phyloP scores from a whole-genome alignment of 2,888 invertebrate genomes.

The Limnephilus rhombicus region DNA sequence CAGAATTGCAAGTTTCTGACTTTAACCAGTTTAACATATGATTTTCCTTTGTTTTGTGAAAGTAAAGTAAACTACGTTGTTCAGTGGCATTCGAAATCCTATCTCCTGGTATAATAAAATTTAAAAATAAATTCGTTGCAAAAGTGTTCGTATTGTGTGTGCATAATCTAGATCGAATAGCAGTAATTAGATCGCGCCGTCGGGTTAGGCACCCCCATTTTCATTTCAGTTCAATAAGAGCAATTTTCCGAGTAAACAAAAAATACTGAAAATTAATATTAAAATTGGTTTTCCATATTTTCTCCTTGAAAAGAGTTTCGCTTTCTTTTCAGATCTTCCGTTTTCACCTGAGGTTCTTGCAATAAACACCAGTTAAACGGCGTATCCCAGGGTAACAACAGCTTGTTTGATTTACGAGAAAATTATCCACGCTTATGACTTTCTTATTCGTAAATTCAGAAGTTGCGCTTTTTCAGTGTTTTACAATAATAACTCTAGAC shows the following conservation, averaged over 20 bases:
- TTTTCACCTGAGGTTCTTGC: neutral
- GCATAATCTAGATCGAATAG: constrained; percentile 8
- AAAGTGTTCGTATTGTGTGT: neutral
- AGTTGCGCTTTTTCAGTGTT: neutral
- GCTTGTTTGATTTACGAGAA: neutral
- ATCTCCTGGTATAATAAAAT: neutral
- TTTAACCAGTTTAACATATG: neutral
- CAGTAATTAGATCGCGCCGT: neutral
- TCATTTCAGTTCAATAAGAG: constrained; percentile 8
- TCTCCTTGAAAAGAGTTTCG: neutral
- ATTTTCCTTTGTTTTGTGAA: neutral
- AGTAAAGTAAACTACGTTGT: neutral
- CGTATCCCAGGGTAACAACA: neutral
- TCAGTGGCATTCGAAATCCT: neutral
- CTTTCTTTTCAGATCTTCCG: neutral
- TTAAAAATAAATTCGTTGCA: constrained; percentile 8
- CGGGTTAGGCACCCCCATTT: neutral
- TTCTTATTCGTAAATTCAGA: neutral
- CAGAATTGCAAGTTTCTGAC: neutral
- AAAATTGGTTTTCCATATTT: neutral
- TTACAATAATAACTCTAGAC: neutral
- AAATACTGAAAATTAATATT: neutral
- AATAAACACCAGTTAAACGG: neutral
- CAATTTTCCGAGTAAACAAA: no score
- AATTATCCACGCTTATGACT: neutral